Base-by-base conservation (phyloP, 2,113 vertebrate species). In the Tinamus guttatus region DNA sequence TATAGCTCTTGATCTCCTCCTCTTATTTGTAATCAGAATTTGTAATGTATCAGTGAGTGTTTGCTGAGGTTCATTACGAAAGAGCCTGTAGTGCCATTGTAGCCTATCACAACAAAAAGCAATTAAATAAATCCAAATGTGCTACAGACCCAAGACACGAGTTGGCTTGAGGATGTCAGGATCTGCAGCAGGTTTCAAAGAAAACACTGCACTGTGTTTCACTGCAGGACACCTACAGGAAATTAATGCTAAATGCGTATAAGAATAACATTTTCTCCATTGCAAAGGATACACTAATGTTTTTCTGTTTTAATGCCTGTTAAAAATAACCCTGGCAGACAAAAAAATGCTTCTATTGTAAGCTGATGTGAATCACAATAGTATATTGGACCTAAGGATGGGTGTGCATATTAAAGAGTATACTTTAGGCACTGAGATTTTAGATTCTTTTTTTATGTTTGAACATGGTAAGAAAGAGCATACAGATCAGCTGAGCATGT, bases 261-360 rank as follows among this genome's bases (percentile, higher is more conserved):
- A 86, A 94, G 63, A 88, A 79, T 75, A 75, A 68, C 45, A 65
- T 94, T 85, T 93, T 94, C 47, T 92, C 32, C n/a, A 40, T 64
- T 79, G 65, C 41, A 65, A 78, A 71, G 54, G 47, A 51, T 56
- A 79, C 67, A 85, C 87, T 83, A 52, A 13, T 54, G 58, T 65
- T 91, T 64, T 81, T 90, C 15, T 89, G 38, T 45, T 88, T 81
- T 95, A 93, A 88, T 80, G 67, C 13, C 27, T 78, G 28, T 69
- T 93, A 96, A 94, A 93, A 93, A 83, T 86, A 94, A 94, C 75
- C 47, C 5, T 89, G 47, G 12, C 62, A 94, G 76, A 78, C 52
- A 87, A 73, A 6, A 73, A 93, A 71, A 91, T 78, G 27, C 27
- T 78, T 95, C 69, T 76, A 5, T 86, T 84, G 77, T 89, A 92